Evolutionary conservation across 2,888 invertebrate species (phyloP).

Genomic region (Deladenus siricidicola): DNA sequence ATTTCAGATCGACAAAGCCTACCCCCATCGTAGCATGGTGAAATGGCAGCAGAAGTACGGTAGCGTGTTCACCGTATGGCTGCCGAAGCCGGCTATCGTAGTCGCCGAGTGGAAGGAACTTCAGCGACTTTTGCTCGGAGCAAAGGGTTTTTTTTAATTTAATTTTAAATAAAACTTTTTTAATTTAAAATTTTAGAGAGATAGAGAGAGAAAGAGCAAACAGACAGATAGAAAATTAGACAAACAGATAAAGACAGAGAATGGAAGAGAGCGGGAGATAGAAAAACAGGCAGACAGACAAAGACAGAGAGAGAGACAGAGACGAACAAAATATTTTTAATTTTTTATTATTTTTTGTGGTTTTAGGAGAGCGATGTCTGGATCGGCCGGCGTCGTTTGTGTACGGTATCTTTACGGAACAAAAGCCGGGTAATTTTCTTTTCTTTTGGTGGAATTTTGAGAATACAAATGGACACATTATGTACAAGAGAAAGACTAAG

Average conservation of each 20-base stretch:
- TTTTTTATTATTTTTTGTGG: too few relatives aligned
- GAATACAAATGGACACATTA: too few relatives aligned
- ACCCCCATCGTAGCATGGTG: conserved; percentile 26
- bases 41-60: conserved; percentile 33
- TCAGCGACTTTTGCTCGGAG: conserved; percentile 2
- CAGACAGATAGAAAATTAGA: too few relatives aligned
- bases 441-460: too few relatives aligned
- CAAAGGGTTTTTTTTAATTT: background rate
- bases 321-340: too few relatives aligned
- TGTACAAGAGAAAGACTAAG: too few relatives aligned
- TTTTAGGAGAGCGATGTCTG: conserved; percentile 26
- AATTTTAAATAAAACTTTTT: background rate
- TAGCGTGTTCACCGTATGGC: conserved; percentile 41
- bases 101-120: conserved; percentile 26
- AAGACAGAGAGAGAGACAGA: too few relatives aligned
- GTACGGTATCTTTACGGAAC: conserved; percentile 39
- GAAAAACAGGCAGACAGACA: too few relatives aligned
- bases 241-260: background rate
- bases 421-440: conserved; percentile 18
- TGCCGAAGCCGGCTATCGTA: conserved; percentile 34
- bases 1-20: conserved; percentile 23
- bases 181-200: background rate
- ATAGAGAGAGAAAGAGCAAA: background rate
- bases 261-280: too few relatives aligned
- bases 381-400: conserved; percentile 38